Evolutionary conservation across 2,888 invertebrate species (phyloP).

Genomic region (Drosophila maculinotata): DNA sequence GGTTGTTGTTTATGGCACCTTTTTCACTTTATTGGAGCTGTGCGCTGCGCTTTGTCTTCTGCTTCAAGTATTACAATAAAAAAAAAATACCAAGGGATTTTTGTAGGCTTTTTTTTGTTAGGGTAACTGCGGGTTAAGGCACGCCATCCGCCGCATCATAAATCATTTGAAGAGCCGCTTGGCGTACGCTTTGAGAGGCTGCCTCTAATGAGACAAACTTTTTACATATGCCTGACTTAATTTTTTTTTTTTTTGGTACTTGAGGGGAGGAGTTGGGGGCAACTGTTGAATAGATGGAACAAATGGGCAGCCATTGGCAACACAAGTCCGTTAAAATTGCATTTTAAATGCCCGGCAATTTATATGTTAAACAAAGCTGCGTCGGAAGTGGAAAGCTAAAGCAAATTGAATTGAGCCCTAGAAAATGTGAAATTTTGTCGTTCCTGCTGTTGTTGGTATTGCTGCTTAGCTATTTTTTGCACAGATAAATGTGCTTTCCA

Average conservation of each 20-base stretch:
- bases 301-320: conserved; percentile 55
- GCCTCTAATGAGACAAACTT: conserved; percentile 67
- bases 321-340: conserved; percentile 58
- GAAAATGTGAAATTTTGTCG: conserved; percentile 6
- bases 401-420: conserved; percentile 57
- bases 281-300: conserved; percentile 61
- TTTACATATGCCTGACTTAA: conserved; percentile 44
- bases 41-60: conserved; percentile 54
- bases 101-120: neutral
- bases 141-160: conserved; percentile 53
- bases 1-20: conserved; percentile 78
- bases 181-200: conserved; percentile 29
- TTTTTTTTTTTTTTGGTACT: neutral
- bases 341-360: conserved; percentile 69
- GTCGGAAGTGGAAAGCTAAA: conserved; percentile 19
- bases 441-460: neutral
- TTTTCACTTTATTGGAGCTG: conserved; percentile 80
- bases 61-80: conserved; percentile 77
- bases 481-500: neutral
- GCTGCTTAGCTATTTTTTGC: conserved; percentile 27
- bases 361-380: conserved; percentile 66
- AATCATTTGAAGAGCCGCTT: conserved; percentile 63
- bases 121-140: conserved; percentile 31
- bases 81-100: conserved; percentile 22
- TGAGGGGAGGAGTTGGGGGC: neutral